phyloP scores from a whole-genome alignment of 2,113 vertebrate species.

The Eira barbara region DNA sequence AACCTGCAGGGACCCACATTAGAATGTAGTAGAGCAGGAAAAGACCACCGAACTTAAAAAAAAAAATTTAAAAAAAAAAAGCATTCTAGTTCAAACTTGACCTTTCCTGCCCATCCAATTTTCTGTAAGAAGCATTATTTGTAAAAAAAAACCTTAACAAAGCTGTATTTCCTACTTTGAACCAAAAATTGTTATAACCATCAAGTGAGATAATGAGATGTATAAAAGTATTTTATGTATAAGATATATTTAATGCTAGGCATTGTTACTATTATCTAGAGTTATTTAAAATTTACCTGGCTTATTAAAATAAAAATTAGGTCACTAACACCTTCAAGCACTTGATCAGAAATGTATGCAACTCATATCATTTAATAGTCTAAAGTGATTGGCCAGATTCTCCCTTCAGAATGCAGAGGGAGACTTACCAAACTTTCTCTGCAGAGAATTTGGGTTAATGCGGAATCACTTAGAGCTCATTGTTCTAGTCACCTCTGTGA shows the following conservation, averaged over 20 bases:
- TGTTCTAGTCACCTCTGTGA: background rate
- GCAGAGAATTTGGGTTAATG: background rate
- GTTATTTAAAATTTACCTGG: background rate
- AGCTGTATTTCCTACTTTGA: background rate
- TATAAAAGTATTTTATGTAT: background rate
- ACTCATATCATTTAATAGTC: background rate
- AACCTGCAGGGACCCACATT: too few relatives aligned
- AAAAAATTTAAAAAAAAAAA: background rate
- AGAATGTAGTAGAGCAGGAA: background rate
- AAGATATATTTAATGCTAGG: background rate
- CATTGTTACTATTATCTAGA: background rate
- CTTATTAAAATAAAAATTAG: slow-evolving; percentile 31
- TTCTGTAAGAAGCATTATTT: background rate
- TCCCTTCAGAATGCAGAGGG: background rate
- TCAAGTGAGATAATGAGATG: background rate
- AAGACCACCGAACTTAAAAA: background rate
- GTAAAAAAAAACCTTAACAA: background rate
- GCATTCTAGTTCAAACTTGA: background rate
- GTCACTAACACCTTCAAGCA: background rate
- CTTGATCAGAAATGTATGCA: background rate
- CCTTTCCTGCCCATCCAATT: background rate
- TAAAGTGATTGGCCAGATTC: background rate
- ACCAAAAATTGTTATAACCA: background rate
- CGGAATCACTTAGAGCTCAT: background rate
- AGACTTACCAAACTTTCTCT: background rate